These are phyloP conservation scores for Dryococelus australis DNA, from an alignment of 2,888 invertebrate species.

Conservation along the genomic window DNA sequence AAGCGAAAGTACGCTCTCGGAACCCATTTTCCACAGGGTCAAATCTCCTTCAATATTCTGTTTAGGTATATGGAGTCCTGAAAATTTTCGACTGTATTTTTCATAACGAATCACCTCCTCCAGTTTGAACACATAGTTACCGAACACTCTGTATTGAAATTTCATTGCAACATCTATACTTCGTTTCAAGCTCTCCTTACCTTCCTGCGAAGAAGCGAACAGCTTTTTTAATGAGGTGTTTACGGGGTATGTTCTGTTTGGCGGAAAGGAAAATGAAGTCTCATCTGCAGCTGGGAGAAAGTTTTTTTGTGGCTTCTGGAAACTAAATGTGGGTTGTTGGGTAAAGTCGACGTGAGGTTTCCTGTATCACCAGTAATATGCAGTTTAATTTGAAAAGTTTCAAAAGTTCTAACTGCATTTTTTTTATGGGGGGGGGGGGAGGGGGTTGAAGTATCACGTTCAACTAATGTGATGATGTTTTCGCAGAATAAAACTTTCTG, in stretches of 20 bases:
- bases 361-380: not conserved
- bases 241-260: not conserved
- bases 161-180: not conserved
- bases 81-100: too few species aligned
- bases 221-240: not conserved
- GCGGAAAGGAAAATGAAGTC: not conserved
- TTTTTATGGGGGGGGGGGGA: too few species aligned
- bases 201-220: not conserved
- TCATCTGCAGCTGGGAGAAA: too few species aligned
- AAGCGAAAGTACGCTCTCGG: too few species aligned
- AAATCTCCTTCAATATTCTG: too few species aligned
- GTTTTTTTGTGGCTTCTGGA: not conserved
- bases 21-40: too few species aligned
- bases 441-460: not conserved
- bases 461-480: not conserved
- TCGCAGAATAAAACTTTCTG: not conserved
- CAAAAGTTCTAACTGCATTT: not conserved
- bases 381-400: slow-evolving; percentile 16
- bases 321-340: not conserved
- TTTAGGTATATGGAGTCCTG: too few species aligned
- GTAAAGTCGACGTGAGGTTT: not conserved
- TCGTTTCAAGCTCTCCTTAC: not conserved
- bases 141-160: not conserved
- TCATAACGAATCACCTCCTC: too few species aligned
- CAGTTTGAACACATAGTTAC: not conserved